A percentile compares a stretch with the other conserved stretches of the same genome.
These are phyloP conservation scores for Oceanodroma tethys DNA, from an alignment of 2,113 vertebrate genomes.

Conservation along the genomic window DNA sequence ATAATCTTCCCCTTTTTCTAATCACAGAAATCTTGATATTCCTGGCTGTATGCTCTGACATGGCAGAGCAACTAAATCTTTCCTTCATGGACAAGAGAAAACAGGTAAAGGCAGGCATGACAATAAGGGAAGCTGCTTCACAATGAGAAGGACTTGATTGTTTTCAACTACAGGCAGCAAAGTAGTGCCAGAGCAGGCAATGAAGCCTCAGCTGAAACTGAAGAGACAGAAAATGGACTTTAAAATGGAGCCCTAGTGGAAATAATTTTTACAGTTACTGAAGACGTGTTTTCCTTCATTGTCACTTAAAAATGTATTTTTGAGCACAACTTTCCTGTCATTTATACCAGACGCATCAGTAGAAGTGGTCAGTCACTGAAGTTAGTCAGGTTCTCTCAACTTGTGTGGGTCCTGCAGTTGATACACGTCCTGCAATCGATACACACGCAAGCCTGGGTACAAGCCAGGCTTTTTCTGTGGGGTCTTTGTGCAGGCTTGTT, in stretches of 20 bases:
- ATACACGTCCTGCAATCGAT: not conserved
- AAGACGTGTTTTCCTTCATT: not conserved
- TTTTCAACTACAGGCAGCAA: not conserved
- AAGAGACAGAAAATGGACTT: not conserved
- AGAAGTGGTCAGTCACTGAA: not conserved
- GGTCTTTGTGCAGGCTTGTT: not conserved
- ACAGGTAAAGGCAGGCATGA: not conserved
- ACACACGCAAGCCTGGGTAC: accelerated
- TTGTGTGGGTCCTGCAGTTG: not conserved
- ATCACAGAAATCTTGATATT: not conserved
- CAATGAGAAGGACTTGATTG: not conserved
- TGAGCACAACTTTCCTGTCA: not conserved
- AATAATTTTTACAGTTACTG: not conserved
- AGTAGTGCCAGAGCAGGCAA: not conserved
- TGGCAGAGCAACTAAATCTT: not conserved
- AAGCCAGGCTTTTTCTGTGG: not conserved
- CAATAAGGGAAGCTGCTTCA: not conserved
- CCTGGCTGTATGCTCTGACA: not conserved
- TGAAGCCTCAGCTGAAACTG: not conserved
- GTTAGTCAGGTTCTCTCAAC: not conserved
- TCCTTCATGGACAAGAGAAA: not conserved
- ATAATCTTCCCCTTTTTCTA: not conserved
- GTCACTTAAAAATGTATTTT: not conserved
- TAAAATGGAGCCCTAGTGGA: not conserved
- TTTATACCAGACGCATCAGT: not conserved